These are phyloP conservation scores for Argopecten irradians DNA, from an alignment of 1,140 invertebrate genomes.

Conservation along the genomic window DNA sequence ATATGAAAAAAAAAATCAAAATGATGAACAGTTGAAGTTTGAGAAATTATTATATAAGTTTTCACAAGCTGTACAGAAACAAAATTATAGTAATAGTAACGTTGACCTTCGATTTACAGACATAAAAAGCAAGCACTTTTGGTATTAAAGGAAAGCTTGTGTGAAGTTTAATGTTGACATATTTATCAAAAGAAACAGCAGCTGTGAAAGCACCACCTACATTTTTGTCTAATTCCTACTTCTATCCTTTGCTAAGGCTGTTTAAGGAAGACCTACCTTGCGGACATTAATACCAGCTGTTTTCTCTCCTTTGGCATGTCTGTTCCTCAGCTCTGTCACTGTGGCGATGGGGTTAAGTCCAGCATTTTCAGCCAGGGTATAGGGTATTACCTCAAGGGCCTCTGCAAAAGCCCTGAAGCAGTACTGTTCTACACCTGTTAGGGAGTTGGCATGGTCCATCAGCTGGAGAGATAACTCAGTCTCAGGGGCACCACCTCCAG, in stretches of 20 bases:
- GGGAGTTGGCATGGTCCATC: conserved; percentile 88
- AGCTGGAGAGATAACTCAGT: conserved; percentile 93
- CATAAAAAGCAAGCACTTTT: no score
- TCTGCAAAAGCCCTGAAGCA: conserved; percentile 95
- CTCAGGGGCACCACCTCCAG: conserved; percentile 98
- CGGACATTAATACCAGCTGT: conserved; percentile 97
- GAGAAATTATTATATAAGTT: background rate
- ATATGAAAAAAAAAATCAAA: background rate
- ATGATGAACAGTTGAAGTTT: background rate
- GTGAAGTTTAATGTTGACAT: no score
- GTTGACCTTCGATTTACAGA: no score
- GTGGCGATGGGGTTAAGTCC: conserved; percentile 98
- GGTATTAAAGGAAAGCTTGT: no score
- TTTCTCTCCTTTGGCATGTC: conserved; percentile 90
- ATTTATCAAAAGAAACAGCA: no score
- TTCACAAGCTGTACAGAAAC: background rate
- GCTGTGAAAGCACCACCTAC: no score
- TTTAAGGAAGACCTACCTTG: no score
- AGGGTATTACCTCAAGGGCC: conserved; percentile 97
- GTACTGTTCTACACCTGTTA: conserved; percentile 95
- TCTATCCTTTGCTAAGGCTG: no score
- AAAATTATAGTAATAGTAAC: no score
- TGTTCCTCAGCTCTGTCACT: conserved; percentile 96
- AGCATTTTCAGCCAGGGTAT: conserved; percentile 99
- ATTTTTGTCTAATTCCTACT: no score